Evolutionary conservation across 53 echinoderm and acorn worm genomes (phyloP), one percentile per base, ranked within the genome.

Genomic region (Arbacia lixula): DNA sequence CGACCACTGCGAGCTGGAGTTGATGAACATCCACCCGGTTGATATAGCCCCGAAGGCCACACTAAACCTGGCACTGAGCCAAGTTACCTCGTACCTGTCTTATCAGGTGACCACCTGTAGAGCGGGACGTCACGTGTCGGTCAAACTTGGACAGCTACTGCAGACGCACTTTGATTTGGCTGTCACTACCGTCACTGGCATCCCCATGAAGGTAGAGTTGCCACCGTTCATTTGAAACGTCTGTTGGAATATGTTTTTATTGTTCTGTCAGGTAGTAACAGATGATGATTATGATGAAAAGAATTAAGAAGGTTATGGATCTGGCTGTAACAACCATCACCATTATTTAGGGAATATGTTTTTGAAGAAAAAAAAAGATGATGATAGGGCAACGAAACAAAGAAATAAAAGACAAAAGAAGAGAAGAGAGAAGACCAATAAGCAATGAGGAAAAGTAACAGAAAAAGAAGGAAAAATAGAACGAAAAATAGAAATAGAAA

Each of bases 171-270:
- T 86, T 71, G 92, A 96, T 46, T 60, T 96, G 36, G 88, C 88
- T 42, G 89, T 93, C 22, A 96, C 96, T 53, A 93, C 94, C 12
- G 91, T 96, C 17, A 96, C 94, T 38, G 96, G 96, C 3, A 93
- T 95, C 12, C 95, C 96, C 25, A 96, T 96, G 96, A 96, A 96
- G 89, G 96, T 96, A 75, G 66, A 37, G n/a, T n/a, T n/a, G n/a
- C n/a, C n/a, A n/a, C n/a, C n/a, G n/a, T n/a, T n/a, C n/a, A n/a
- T n/a, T n/a, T n/a, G n/a, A n/a, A n/a, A n/a, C n/a, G n/a, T n/a
- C n/a, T n/a, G n/a, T n/a, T n/a, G n/a, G n/a, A n/a, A n/a, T n/a
- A n/a, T n/a, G n/a, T n/a, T n/a, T n/a, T n/a, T n/a, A n/a, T n/a
- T n/a, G n/a, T n/a, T n/a, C 38, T 29, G 1, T 50, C 12, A 0